phyloP scores from a whole-genome alignment of 1,140 invertebrate species.

The Condylostylus longicornis region DNA sequence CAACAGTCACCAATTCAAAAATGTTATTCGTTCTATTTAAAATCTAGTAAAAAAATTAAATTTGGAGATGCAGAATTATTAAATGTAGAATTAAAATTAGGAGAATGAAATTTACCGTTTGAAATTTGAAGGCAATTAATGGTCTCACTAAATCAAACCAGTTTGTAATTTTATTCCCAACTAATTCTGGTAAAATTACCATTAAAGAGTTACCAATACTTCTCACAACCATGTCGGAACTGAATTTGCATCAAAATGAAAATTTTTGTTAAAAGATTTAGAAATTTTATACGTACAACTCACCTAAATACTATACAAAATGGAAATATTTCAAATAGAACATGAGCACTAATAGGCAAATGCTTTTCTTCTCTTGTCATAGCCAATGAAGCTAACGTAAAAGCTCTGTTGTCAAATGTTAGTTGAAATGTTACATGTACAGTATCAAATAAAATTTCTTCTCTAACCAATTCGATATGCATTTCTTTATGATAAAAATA shows the following conservation, averaged over 20 bases:
- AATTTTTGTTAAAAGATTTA: neutral
- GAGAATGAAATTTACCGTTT: slow-evolving; percentile 57
- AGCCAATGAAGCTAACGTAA: slow-evolving; percentile 58
- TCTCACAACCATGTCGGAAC: slow-evolving; percentile 75
- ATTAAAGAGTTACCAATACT: slow-evolving; percentile 84
- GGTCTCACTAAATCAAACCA: slow-evolving; percentile 83
- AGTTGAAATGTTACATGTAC: slow-evolving; percentile 86
- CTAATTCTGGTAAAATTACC: slow-evolving; percentile 72
- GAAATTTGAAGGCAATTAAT: slow-evolving; percentile 84
- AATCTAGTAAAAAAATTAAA: slow-evolving; percentile 45
- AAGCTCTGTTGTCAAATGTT: slow-evolving; percentile 85
- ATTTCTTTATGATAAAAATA: slow-evolving; percentile 89
- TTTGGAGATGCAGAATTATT: slow-evolving; percentile 1
- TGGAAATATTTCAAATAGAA: slow-evolving; percentile 93
- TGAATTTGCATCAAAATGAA: slow-evolving; percentile 24
- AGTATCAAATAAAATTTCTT: slow-evolving; percentile 77
- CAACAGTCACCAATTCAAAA: slow-evolving; percentile 82
- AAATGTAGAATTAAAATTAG: neutral
- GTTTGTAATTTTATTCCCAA: slow-evolving; percentile 78
- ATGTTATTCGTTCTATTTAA: slow-evolving; percentile 88
- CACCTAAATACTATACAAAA: slow-evolving; percentile 93
- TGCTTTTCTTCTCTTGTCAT: slow-evolving; percentile 76
- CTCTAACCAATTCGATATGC: slow-evolving; percentile 72
- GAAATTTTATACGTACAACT: slow-evolving; percentile 15
- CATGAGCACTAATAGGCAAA: slow-evolving; percentile 68